phyloP scores from a whole-genome alignment of 2,888 invertebrate genomes.

The Ametastegia equiseti region DNA sequence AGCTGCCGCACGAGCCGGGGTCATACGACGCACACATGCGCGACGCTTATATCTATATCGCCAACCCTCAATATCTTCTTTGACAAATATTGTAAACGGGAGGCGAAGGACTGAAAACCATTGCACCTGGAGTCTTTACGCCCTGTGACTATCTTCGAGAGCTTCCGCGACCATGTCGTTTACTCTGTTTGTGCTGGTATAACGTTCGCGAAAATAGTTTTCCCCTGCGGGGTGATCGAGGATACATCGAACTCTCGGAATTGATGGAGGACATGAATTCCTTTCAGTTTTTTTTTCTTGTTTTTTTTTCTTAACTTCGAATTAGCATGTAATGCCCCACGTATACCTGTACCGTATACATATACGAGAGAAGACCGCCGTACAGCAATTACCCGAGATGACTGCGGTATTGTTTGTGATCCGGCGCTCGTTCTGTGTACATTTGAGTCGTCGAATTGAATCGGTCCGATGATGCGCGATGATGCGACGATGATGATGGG shows the following conservation, averaged over 20 bases:
- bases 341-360: background rate
- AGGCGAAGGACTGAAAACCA: background rate
- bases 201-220: too few species aligned
- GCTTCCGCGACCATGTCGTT: background rate
- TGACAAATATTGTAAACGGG: slow-evolving; percentile 19
- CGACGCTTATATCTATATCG: background rate
- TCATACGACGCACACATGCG: background rate
- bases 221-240: too few species aligned
- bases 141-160: background rate
- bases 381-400: slow-evolving; percentile 57
- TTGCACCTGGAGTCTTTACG: slow-evolving; percentile 16
- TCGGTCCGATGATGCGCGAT: slow-evolving; percentile 34
- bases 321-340: background rate
- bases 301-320: too few species aligned
- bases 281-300: background rate
- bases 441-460: slow-evolving; percentile 3
- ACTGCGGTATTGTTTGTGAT: slow-evolving; percentile 57
- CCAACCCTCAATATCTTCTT: slow-evolving; percentile 23
- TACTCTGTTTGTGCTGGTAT: too few species aligned
- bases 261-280: too few species aligned
- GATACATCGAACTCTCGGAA: too few species aligned
- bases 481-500: background rate
- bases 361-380: background rate
- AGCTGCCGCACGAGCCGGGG: slow-evolving; percentile 20
- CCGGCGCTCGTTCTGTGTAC: background rate